These are phyloP conservation scores for Danionella cerebrum DNA, from an alignment of 2,113 vertebrate species.

Conservation along the genomic window DNA sequence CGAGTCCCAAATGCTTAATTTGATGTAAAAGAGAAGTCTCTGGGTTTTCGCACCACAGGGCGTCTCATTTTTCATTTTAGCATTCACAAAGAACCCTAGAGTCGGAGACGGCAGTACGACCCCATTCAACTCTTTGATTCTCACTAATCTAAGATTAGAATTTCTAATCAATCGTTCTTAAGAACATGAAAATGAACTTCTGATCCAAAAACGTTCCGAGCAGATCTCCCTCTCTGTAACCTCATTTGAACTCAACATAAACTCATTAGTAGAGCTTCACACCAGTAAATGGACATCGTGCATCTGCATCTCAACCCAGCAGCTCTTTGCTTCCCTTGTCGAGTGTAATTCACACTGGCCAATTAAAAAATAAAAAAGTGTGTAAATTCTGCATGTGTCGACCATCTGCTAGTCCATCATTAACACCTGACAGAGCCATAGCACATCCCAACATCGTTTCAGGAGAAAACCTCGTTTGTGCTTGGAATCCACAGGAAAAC, in stretches of 20 bases:
- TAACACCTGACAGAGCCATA: conserved; percentile 18
- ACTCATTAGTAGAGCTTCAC: background rate
- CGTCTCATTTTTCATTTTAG: background rate
- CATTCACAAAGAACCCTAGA: background rate
- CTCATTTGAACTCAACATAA: background rate
- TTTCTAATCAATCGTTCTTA: background rate
- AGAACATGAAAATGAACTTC: background rate
- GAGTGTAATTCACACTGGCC: background rate
- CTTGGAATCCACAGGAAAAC: background rate
- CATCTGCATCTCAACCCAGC: background rate
- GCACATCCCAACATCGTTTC: background rate
- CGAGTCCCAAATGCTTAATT: background rate
- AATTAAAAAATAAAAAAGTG: background rate
- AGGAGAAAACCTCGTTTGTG: background rate
- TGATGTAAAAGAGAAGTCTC: background rate
- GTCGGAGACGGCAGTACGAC: too few relatives aligned
- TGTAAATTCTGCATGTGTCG: background rate
- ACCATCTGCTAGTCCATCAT: conserved; percentile 33
- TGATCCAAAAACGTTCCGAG: background rate
- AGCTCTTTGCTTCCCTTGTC: conserved; percentile 10
- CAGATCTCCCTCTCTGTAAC: background rate
- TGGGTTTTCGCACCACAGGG: background rate
- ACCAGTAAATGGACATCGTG: background rate
- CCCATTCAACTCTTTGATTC: background rate
- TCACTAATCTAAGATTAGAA: background rate